phyloP scores from a whole-genome alignment of 2,888 invertebrate genomes.

The Lochmaea crataegi region DNA sequence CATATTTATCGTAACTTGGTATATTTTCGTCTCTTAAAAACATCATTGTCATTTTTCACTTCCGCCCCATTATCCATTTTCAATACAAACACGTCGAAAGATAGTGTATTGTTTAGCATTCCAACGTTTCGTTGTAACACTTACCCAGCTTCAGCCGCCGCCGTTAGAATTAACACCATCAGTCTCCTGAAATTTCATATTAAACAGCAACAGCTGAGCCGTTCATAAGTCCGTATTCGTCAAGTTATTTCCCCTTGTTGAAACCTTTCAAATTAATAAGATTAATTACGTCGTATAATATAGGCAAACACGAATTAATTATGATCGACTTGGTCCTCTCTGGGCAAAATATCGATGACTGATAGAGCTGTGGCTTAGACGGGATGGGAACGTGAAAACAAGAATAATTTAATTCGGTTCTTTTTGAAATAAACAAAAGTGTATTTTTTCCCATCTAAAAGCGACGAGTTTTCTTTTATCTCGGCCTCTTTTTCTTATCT shows the following conservation, averaged over 20 bases:
- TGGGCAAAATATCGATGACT: constrained; percentile 40
- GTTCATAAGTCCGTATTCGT: constrained; percentile 34
- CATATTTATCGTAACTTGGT: not conserved
- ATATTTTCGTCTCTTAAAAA: not conserved
- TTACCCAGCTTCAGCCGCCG: constrained; percentile 10
- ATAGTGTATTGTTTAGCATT: constrained; percentile 2
- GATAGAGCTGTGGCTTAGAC: constrained; percentile 6
- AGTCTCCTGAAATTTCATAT: constrained; percentile 36
- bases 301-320: constrained; percentile 47
- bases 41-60: constrained; percentile 15
- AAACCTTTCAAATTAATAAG: constrained; percentile 48
- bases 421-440: not conserved
- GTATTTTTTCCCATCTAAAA: constrained; percentile 13
- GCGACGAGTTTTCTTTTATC: constrained; percentile 9
- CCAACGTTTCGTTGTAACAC: constrained; percentile 12
- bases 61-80: constrained; percentile 3
- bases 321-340: constrained; percentile 46
- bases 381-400: not conserved
- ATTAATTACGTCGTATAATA: constrained; percentile 46
- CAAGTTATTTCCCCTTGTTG: constrained; percentile 42
- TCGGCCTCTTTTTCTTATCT: constrained; percentile 40
- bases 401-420: too few relatives aligned
- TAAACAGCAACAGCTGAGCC: constrained; percentile 43
- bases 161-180: constrained; percentile 19
- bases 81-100: constrained; percentile 14